phyloP scores from a whole-genome alignment of 2,113 vertebrate genomes.

The Mustela lutreola region DNA sequence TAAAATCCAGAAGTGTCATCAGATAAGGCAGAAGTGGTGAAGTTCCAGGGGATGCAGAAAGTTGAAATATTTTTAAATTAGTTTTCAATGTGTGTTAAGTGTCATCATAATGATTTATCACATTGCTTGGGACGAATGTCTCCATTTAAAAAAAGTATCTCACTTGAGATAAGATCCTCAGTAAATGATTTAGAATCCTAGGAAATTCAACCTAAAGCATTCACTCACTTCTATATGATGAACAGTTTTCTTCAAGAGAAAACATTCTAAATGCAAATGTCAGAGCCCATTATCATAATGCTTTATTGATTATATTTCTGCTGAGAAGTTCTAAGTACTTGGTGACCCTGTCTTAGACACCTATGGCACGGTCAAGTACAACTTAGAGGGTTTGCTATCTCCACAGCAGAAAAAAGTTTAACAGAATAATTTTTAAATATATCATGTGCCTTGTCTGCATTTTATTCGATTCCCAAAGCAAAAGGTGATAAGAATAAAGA shows the following conservation, averaged over 20 bases:
- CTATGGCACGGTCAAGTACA: background rate
- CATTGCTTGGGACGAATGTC: background rate
- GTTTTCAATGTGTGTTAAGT: background rate
- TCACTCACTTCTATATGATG: background rate
- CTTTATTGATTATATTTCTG: background rate
- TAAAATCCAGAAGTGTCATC: background rate
- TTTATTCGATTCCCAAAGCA: background rate
- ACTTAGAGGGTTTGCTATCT: background rate
- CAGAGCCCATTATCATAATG: background rate
- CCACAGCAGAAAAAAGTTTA: background rate
- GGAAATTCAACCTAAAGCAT: background rate
- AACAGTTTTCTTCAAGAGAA: background rate
- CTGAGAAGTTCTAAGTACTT: background rate
- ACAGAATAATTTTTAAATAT: background rate
- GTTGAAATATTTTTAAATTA: background rate
- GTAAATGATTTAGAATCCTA: background rate
- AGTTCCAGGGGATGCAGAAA: background rate
- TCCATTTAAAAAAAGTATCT: background rate
- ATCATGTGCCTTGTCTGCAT: background rate
- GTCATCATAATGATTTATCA: background rate
- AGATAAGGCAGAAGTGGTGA: background rate
- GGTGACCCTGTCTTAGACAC: background rate
- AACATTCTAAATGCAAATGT: constrained; percentile 18
- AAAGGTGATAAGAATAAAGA: background rate
- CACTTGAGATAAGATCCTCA: background rate